Base-by-base conservation (phyloP, 2,113 vertebrate genomes). In the Pygoscelis antarcticus region DNA sequence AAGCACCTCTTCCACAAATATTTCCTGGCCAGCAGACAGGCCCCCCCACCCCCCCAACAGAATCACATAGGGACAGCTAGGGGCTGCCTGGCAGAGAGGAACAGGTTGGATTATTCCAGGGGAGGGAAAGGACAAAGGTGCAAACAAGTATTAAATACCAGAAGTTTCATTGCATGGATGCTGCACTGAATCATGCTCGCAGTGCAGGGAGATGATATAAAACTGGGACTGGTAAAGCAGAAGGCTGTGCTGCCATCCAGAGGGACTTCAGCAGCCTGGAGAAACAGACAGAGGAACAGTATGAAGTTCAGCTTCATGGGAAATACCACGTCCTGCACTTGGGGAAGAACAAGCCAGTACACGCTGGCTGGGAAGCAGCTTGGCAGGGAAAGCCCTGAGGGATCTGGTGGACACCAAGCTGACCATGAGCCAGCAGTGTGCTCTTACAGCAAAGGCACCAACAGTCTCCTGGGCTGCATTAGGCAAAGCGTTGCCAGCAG, bases 241-340 rank as follows among this genome's bases (percentile, higher is more conserved):
- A 96, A 65, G n/a, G 57, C 25, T 96, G 83, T 97, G 95, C 95
- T 97, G 96, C 96, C 96, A 96, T 93, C 96, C 96, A 95, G 96
- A 96, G 95, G 96, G 92, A 81, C 55, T 70, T 22, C 0, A 7
- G 32, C n/a, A 90, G 61, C 52, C 75, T 74, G 81, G 64, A 95
- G 80, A 66, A 89, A 25, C n/a, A 34, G 49, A 72, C 49, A 77
- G 65, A 69, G 46, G 34, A 77, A 54, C 22, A 51, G 71, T 12
- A 2, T 0, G 5, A 71, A 77, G 40, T 4, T 77, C 85, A 81
- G 69, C 36, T 86, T 30, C 5, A 2, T 0, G 4, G 49, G 13
- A 70, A 93, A 52, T 8, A 34, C 42, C 55, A 9, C 66, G 23
- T 42, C 62, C 55, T 54, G 78, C 46, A 2, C 27, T 3, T 10